phyloP scores from a whole-genome alignment of 1,140 invertebrate species.

The Drosophila murphyi region DNA sequence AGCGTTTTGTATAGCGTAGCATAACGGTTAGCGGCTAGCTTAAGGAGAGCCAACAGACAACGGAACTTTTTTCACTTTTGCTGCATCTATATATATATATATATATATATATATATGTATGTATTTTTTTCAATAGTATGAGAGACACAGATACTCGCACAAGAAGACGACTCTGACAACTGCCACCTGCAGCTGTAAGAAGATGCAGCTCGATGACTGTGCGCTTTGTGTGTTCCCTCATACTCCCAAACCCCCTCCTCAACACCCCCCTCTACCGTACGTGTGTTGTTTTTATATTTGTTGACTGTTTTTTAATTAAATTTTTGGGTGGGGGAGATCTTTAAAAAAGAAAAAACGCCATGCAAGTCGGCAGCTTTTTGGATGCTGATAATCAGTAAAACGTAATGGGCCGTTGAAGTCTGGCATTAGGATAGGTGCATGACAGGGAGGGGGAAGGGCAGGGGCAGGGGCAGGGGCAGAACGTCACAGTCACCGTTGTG shows the following conservation, averaged over 20 bases:
- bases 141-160: conserved; percentile 47
- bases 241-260: not conserved
- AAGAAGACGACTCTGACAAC: conserved; percentile 22
- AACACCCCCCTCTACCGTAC: not conserved
- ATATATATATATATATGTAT: not conserved
- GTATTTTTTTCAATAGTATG: not conserved
- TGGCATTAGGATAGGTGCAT: not conserved
- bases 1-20: conserved; percentile 58
- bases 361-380: conserved; percentile 42
- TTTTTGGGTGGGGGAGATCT: conserved; percentile 37
- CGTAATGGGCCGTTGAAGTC: conserved; percentile 51
- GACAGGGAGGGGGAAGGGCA: not conserved
- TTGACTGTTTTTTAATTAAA: conserved; percentile 71
- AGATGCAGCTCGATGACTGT: conserved; percentile 56
- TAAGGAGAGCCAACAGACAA: conserved; percentile 50
- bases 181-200: conserved; percentile 56
- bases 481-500: conserved; percentile 45
- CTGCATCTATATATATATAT: conserved; percentile 36
- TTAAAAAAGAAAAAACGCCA: conserved; percentile 19
- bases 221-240: conserved; percentile 36
- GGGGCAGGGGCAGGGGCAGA: conserved; percentile 3
- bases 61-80: conserved; percentile 75
- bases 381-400: conserved; percentile 51
- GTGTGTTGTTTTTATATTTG: conserved; percentile 39
- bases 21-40: conserved; percentile 61